These are phyloP conservation scores for Eupsilia transversa DNA, from an alignment of 2,888 invertebrate species.

Conservation along the genomic window DNA sequence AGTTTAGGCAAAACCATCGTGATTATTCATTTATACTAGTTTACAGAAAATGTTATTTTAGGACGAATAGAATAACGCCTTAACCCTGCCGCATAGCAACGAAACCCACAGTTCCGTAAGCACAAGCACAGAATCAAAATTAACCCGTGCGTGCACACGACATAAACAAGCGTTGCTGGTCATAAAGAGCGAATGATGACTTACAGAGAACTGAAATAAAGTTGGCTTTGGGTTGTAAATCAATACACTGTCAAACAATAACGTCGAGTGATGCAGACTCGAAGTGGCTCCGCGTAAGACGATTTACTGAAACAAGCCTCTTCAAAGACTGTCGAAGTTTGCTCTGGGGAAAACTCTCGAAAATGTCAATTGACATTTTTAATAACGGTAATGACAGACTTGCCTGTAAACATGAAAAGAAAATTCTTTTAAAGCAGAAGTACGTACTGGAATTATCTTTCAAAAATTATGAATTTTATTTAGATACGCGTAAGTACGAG, in stretches of 20 bases:
- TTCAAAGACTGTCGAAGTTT: slow-evolving; percentile 25
- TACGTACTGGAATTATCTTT: slow-evolving; percentile 5
- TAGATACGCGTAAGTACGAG: slow-evolving; percentile 18
- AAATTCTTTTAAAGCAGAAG: slow-evolving; percentile 1
- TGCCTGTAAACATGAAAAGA: slow-evolving; percentile 20
- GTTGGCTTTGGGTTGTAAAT: slow-evolving; percentile 74
- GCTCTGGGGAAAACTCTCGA: slow-evolving; percentile 1
- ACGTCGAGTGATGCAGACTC: slow-evolving; percentile 46
- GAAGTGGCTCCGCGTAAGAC: slow-evolving; percentile 41
- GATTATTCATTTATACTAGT: neutral
- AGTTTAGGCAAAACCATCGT: neutral
- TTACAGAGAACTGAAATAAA: slow-evolving; percentile 76
- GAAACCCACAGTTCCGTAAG: slow-evolving; percentile 50
- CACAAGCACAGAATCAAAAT: slow-evolving; percentile 64
- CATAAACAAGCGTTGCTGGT: slow-evolving; percentile 77
- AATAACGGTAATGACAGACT: slow-evolving; percentile 20
- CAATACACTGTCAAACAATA: slow-evolving; percentile 78
- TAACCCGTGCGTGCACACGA: slow-evolving; percentile 73
- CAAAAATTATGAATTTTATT: slow-evolving; percentile 19
- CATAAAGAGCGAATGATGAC: slow-evolving; percentile 81
- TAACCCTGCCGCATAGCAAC: slow-evolving; percentile 57
- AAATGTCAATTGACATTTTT: slow-evolving; percentile 40
- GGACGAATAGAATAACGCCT: slow-evolving; percentile 42
- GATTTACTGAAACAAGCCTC: slow-evolving; percentile 40
- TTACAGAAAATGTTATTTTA: slow-evolving; percentile 5